Evolutionary conservation across 2,113 vertebrate genomes (phyloP), one percentile per base, ranked within the genome.

Genomic region (Xiphophorus couchianus): DNA sequence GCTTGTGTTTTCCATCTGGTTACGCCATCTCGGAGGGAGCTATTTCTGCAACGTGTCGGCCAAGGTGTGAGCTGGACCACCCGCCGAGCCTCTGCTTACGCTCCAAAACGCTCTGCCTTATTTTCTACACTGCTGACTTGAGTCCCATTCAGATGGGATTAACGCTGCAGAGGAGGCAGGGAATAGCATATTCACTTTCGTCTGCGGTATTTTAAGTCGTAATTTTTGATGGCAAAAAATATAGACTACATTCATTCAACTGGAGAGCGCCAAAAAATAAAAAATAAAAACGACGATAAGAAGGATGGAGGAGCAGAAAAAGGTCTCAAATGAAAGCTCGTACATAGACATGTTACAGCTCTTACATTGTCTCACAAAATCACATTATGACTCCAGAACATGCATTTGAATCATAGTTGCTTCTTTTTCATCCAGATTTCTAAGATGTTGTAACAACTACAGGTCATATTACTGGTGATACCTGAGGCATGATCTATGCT

Each of bases 71-170:
- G 35, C 19, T n/a, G 22, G 54, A 67, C 71, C 35, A 13, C 65
- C 51, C 29, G 27, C 65, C 33, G 66, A 69, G 66, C 54, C 39
- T 22, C 12, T 19, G 15, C 64, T 58, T 66, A 22, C 12, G 17
- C 60, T 44, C 37, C 27, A 48, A 14, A 64, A 31, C 3, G 29
- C 37, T 62, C 14, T 17, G 37, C 8, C 30, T 66, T 44, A 12
- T 44, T 65, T 65, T 44, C 31, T 19, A 48, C 29, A 4, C 4
- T n/a, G 35, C 74, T 42, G 73, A 67, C 65, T 75, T 35, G 13
- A 48, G 28, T 37, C 17, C 58, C 19, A 42, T 68, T 75, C 73
- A 61, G 51, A 29, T 42, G 35, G 63, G 63, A 66, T 74, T 66
- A 66, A 74, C 63, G 10, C 22, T 17, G 17, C n/a, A 39, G 35